phyloP scores from a whole-genome alignment of 2,888 invertebrate species.

The Leuctra nigra region DNA sequence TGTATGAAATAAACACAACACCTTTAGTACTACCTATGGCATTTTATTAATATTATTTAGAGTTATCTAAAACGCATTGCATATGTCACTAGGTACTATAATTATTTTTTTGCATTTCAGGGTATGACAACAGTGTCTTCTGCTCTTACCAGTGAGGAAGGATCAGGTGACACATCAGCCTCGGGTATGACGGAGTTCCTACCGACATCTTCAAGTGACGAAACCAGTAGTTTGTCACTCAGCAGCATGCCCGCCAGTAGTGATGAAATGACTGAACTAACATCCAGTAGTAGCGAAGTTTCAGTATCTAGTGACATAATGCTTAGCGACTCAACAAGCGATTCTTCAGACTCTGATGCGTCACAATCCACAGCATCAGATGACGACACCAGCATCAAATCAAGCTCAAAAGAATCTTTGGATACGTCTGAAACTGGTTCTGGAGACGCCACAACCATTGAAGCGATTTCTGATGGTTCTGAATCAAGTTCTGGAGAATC shows the following conservation, averaged over 20 bases:
- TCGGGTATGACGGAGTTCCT: constrained; percentile 12
- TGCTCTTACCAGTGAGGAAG: constrained; percentile 18
- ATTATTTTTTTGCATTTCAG: constrained; percentile 16
- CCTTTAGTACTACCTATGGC: no score
- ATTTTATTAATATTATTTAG: no score
- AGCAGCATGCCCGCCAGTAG: constrained; percentile 9
- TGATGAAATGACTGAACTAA: neutral
- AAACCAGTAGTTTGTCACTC: neutral
- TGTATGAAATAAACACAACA: no score
- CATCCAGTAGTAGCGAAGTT: constrained; percentile 5
- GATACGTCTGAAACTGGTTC: constrained; percentile 28
- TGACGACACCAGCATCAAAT: constrained; percentile 4
- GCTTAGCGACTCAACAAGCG: constrained; percentile 44
- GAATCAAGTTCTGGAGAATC: neutral
- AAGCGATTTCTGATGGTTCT: neutral
- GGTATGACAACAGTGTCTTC: constrained; percentile 9
- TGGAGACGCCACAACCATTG: constrained; percentile 30
- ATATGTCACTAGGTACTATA: no score
- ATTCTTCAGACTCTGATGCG: constrained; percentile 17
- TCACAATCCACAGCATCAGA: constrained; percentile 13
- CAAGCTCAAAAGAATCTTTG: neutral
- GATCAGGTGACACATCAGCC: constrained; percentile 20
- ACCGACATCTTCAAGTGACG: neutral
- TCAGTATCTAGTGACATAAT: constrained; percentile 42
- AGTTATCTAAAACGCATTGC: no score